phyloP scores from a whole-genome alignment of 2,797 vertebrate species.

The Tamandua tetradactyla region DNA sequence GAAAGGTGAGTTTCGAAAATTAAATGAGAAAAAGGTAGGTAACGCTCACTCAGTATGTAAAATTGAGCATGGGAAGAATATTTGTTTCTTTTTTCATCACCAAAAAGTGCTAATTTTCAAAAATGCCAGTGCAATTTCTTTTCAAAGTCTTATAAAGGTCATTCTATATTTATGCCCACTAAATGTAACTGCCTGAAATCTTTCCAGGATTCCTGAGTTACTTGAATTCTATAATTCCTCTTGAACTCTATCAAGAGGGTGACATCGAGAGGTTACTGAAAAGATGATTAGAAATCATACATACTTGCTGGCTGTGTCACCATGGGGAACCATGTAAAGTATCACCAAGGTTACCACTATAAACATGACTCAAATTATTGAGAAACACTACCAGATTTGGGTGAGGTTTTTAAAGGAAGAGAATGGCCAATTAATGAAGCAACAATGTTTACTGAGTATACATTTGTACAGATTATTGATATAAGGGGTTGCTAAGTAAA shows the following conservation, averaged over 20 bases:
- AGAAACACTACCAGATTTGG: conserved; percentile 50
- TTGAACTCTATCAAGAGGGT: conserved; percentile 11
- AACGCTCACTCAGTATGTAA: neutral
- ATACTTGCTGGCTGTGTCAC: conserved; percentile 38
- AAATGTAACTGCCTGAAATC: conserved; percentile 7
- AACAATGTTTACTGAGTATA: neutral
- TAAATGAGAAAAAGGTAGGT: neutral
- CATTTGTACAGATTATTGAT: neutral
- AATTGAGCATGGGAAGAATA: neutral
- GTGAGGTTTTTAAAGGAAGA: conserved; percentile 48
- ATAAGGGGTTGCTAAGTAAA: neutral
- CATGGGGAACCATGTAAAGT: conserved; percentile 21
- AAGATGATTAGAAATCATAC: conserved; percentile 32
- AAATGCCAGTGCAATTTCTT: neutral
- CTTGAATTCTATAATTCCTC: neutral
- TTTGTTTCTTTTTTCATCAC: neutral
- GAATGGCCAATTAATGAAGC: neutral
- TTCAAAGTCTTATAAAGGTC: neutral
- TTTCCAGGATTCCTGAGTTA: neutral
- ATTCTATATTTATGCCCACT: neutral
- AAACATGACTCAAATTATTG: conserved; percentile 68
- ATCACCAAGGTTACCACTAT: conserved; percentile 20
- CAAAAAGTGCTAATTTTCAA: neutral
- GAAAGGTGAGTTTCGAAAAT: conserved; percentile 5
- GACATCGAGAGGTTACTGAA: conserved; percentile 14